phyloP scores from a whole-genome alignment of 2,113 vertebrate species.

The Lepidothrix coronata region DNA sequence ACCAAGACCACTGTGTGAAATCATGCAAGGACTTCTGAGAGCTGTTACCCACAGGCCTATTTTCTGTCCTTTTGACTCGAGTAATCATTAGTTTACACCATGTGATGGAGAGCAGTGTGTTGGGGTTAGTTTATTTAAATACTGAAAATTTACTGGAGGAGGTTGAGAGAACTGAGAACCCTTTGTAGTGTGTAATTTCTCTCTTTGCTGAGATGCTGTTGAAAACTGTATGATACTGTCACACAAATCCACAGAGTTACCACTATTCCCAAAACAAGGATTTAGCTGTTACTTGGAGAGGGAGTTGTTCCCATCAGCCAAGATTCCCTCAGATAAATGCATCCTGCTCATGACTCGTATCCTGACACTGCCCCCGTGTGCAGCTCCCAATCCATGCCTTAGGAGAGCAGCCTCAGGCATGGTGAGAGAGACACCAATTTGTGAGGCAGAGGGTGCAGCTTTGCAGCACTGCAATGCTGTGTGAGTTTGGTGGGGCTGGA shows the following conservation, averaged over 20 bases:
- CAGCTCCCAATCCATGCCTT: neutral
- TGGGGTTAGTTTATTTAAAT: neutral
- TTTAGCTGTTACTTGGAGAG: neutral
- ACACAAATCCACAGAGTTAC: neutral
- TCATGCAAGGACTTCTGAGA: neutral
- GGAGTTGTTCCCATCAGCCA: neutral
- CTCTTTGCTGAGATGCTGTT: neutral
- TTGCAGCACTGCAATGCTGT: neutral
- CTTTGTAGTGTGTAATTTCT: neutral
- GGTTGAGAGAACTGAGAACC: neutral
- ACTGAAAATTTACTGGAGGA: neutral
- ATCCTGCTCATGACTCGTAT: neutral
- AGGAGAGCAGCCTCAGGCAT: neutral
- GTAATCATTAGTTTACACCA: neutral
- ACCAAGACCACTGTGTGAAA: neutral
- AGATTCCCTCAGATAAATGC: neutral
- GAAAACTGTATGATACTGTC: neutral
- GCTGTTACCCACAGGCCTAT: neutral
- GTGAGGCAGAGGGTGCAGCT: neutral
- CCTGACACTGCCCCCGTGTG: neutral
- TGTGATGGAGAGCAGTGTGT: neutral
- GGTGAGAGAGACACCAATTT: neutral
- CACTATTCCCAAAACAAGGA: neutral
- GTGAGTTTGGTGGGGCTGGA: neutral
- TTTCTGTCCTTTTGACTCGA: neutral